Percentiles rank a stretch among this genome's conserved stretches.
phyloP scores from a whole-genome alignment of 2,888 invertebrate species.

The Acanthopleura granulata region DNA sequence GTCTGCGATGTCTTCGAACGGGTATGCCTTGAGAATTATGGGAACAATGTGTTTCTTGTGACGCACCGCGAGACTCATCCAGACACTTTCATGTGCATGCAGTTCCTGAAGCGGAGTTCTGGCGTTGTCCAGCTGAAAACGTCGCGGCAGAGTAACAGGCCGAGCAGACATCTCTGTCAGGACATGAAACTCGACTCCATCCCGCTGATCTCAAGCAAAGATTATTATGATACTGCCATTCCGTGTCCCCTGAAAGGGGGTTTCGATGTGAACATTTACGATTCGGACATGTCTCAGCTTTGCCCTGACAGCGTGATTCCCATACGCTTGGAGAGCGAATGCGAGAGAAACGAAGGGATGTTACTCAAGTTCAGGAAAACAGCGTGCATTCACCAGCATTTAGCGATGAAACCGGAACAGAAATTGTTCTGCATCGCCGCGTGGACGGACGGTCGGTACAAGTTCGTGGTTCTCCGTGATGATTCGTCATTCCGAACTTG shows the following conservation, averaged over 20 bases:
- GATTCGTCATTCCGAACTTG: conserved; percentile 9
- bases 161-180: background rate
- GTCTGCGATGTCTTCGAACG: background rate
- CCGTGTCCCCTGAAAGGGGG: conserved; percentile 4
- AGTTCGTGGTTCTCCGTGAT: conserved; percentile 13
- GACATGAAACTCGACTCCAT: conserved; percentile 1
- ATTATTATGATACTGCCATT: background rate
- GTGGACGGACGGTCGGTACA: conserved; percentile 15
- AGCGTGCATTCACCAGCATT: conserved; percentile 1
- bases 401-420: conserved; percentile 15
- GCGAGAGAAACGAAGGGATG: conserved; percentile 10
- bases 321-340: conserved; percentile 15
- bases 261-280: conserved; percentile 13
- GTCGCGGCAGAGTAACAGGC: background rate
- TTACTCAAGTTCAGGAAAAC: conserved; percentile 1
- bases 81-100: conserved; percentile 12
- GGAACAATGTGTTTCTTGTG: background rate
- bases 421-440: conserved; percentile 8
- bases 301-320: conserved; percentile 9
- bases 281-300: background rate
- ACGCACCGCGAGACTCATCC: background rate
- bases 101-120: background rate
- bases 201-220: conserved; percentile 10
- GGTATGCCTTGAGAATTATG: background rate
- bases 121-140: conserved; percentile 1